These are phyloP conservation scores for Porites divaricata DNA, from an alignment of 92 coral and sea anemone genomes.

Conservation along the genomic window DNA sequence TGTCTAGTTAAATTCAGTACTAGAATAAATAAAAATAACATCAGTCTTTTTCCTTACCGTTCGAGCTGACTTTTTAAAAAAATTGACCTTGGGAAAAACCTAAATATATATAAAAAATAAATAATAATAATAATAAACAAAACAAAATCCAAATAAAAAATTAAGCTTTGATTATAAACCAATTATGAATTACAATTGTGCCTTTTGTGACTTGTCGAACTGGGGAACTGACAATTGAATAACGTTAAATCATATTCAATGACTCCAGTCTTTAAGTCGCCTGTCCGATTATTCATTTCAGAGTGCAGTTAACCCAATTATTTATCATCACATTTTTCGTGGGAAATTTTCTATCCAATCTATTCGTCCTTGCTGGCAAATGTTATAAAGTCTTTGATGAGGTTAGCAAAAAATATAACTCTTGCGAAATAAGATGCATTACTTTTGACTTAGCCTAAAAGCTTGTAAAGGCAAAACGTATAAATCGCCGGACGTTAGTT, in stretches of 20 bases:
- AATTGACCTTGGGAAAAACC: too few relatives aligned
- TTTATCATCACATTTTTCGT: background rate
- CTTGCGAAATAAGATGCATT: too few relatives aligned
- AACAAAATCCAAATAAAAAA: background rate
- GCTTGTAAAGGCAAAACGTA: too few relatives aligned
- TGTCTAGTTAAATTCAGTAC: too few relatives aligned
- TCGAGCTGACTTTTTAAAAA: too few relatives aligned
- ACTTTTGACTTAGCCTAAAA: too few relatives aligned
- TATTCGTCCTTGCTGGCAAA: background rate
- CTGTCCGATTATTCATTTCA: background rate
- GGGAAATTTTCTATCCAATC: background rate
- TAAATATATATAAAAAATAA: too few relatives aligned
- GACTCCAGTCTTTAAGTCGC: constrained; percentile 21
- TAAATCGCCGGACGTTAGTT: too few relatives aligned
- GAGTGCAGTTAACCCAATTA: background rate
- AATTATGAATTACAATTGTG: background rate
- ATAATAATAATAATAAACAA: too few relatives aligned
- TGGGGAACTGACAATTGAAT: background rate
- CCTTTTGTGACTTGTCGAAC: background rate
- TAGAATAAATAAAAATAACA: too few relatives aligned
- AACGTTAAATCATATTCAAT: background rate
- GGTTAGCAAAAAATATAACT: too few relatives aligned
- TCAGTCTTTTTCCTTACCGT: too few relatives aligned
- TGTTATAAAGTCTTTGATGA: background rate
- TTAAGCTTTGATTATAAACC: background rate